Evolutionary conservation across 2,888 invertebrate species (phyloP), one percentile per base, ranked within the genome.

Genomic region (Meiosimyza decipiens): DNA sequence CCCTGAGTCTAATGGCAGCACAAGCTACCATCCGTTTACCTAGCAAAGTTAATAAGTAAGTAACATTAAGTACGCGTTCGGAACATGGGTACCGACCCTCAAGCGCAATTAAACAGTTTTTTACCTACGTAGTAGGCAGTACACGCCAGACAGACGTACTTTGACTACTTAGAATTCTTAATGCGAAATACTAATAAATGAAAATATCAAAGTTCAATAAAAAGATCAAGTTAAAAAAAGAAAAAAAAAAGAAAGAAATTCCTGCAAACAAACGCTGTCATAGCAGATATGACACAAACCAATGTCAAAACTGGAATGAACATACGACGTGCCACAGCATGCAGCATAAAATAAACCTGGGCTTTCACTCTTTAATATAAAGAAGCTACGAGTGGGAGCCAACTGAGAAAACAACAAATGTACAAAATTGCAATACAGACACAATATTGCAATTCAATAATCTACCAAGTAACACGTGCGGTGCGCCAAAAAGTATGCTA

Each of bases 251-350:
- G 60, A 18, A 57, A 51, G 59, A 52, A 71, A 9, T 64, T 66
- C n/a, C n/a, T 71, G 59, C 64, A 60, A 71, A 73, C 40, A 66
- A 71, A 57, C 63, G 70, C 74, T 77, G 75, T 74, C 75, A 73
- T 50, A 55, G 62, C 67, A 67, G 67, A 67, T 18, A 55, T 57
- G 68, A 69, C 22, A 60, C 60, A 22, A 52, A 28, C 28, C 33
- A 52, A 69, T 51, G 59, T 60, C 69, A 60, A 40, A 60, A 60
- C 51, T 69, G 50, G 12, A 67, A 18, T 16, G 40, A 40, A 40
- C 40, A 47, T 40, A 47, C 47, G 40, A 67, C 67, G 54, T 67
- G 68, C 18, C 49, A 68, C 5, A 59, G 13, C 15, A 15, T 33
- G 33, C 6, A 59, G 15, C 16, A 62, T 7, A 16, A 28, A 59